Base-by-base conservation (phyloP, 2,113 vertebrate genomes). In the Neogobius melanostomus region DNA sequence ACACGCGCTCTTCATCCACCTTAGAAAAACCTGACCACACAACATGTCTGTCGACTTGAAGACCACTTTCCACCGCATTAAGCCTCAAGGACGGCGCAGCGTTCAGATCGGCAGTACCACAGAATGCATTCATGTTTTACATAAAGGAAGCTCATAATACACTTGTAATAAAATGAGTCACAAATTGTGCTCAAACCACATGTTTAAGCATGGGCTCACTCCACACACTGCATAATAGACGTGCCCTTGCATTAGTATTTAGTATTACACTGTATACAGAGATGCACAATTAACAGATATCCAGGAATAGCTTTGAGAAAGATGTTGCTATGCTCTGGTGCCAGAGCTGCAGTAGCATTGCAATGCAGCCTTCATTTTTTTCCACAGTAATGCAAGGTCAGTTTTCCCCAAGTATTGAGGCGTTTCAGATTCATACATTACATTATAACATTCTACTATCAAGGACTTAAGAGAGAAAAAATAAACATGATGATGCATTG, bases 281-380 rank as follows among this genome's bases (percentile, higher is more conserved):
- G 43, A 15, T 42, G 15, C 69, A 75, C 84, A 86, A 79, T 88
- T 81, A 85, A 53, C 10, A 54, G 53, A 17, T 66, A 28, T 5
- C 45, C 72, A 69, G 79, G 77, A 76, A 72, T 10, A 57, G 65
- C 36, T 69, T 42, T 44, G 75, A 36, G 21, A 62, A 73, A 79
- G 77, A 80, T 74, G 88, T 91, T 90, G 85, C 88, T 82, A 88
- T 70, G 85, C 85, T 65, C 42, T 1, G 61, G 6, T 8, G 51
- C 63, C 2, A 42, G 77, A 46, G 72, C 68, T 17, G 72, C 67
- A 57, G 50, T 48, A 14, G 49, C 11, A 15, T 51, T 11, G 15
- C 28, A 36, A 36, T 36, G 28, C 28, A 36, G 28, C 28, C 28
- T 36, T 5, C 28, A 36, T 36, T 36, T 36, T n/a, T 2, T 36